Evolutionary conservation across 2,797 vertebrate genomes (phyloP), one percentile per base, ranked within the genome.

Genomic region (Oceanodroma leucorhoa): DNA sequence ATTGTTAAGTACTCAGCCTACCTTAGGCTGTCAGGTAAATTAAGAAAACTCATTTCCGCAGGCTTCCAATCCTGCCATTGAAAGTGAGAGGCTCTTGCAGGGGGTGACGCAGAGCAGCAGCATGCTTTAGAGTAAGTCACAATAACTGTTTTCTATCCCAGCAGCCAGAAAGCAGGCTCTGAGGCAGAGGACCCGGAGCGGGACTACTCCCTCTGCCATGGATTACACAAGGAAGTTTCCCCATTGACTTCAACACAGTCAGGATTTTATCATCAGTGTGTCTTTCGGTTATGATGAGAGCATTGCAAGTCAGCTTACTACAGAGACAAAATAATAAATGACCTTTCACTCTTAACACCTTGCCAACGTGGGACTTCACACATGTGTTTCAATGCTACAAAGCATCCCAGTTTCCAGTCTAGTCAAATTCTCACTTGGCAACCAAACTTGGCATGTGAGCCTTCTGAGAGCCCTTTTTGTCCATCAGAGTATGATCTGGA

Each of bases 291-390:
- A 62, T 2, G 3, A 57, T 17, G 43, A 78, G 30, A 83, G 36
- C 51, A 20, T 1, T 60, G 24, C 45, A 71, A 85, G 43, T n/a
- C 61, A 91, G 24, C 86, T 95, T 85, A 71, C 76, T 69, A 54
- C 18, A 29, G n/a, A 75, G 69, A 46, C 30, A 60, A 76, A 88
- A 66, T 43, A 54, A 77, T 36, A 73, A 82, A 61, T 0, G 0
- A 58, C 23, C 29, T 89, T 84, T 83, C 72, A 71, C 34, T 93
- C 57, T 46, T 80, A 75, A 71, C 61, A 67, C 17, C 84, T 51
- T 83, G 69, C 32, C 40, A 58, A 9, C 0, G 0, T 69, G 54
- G 64, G 67, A 64, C 72, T 2, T 2, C 29, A 43, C 20, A 43
- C 3, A 23, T 0, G 2, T 41, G 20, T 69, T 88, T 62, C 72